These are phyloP conservation scores for Siniperca obscura DNA, from an alignment of 2,797 vertebrate species.

Conservation along the genomic window DNA sequence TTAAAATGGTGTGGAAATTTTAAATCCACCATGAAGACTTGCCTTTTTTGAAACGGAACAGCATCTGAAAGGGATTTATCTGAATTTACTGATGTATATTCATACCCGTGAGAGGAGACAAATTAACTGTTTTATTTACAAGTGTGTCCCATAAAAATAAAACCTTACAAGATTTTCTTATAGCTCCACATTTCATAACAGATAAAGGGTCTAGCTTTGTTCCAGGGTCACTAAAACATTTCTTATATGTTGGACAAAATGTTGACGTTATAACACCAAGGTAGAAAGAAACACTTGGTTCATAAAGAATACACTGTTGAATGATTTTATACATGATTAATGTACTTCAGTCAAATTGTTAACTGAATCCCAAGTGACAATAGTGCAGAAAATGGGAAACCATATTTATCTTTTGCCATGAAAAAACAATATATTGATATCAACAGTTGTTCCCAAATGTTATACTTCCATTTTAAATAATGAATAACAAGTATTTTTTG, in stretches of 20 bases:
- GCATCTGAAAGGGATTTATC: background rate
- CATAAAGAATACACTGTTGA: background rate
- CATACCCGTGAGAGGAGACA: background rate
- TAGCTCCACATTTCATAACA: background rate
- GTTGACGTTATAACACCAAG: background rate
- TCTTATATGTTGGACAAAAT: background rate
- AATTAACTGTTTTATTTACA: background rate
- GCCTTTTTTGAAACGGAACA: background rate
- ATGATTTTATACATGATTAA: background rate
- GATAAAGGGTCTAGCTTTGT: background rate
- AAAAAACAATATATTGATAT: background rate
- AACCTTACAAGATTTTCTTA: background rate
- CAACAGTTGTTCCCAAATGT: background rate
- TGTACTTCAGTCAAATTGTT: background rate
- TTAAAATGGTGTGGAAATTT: slow-evolving; percentile 21
- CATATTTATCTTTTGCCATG: background rate
- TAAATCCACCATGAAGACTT: background rate
- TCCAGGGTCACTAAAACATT: background rate
- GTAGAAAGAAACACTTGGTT: background rate
- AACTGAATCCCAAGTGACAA: background rate
- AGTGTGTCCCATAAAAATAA: background rate
- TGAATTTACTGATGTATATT: background rate
- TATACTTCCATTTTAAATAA: background rate
- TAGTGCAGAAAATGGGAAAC: background rate
- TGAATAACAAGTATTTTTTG: slow-evolving; percentile 1